These are phyloP conservation scores for Narcine bancroftii DNA, from an alignment of 2,113 vertebrate species.

Conservation along the genomic window DNA sequence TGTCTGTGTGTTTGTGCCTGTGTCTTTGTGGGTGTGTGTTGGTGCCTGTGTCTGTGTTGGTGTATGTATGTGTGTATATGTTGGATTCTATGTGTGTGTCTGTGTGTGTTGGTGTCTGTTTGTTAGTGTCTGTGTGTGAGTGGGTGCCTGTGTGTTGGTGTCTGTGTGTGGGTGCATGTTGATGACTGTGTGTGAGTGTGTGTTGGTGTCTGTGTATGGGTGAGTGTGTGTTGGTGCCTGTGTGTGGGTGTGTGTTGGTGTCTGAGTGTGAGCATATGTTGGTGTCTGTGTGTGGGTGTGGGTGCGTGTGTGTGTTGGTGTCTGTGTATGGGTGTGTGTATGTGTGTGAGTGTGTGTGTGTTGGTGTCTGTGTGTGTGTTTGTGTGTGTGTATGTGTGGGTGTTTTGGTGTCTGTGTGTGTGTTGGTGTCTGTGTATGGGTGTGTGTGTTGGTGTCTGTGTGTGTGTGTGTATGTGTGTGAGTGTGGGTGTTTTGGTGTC, in stretches of 20 bases:
- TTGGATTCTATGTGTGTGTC: no score
- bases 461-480: not conserved
- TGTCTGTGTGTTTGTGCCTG: not conserved
- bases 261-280: no score
- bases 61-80: not conserved
- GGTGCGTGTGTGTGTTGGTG: not conserved
- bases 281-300: not conserved
- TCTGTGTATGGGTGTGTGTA: no score
- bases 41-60: no score
- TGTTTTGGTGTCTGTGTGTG: no score
- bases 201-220: not conserved
- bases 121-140: not conserved
- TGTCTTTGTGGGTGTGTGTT: not conserved
- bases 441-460: not conserved
- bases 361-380: no score
- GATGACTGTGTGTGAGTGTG: not conserved
- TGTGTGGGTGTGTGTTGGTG: not conserved
- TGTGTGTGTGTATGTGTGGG: no score
- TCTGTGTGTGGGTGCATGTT: not conserved
- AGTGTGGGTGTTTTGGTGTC: no score
- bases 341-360: no score
- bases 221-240: no score
- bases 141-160: not conserved
- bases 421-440: not conserved
- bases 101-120: not conserved